phyloP scores from a whole-genome alignment of 53 echinoderm and acorn worm species.

The Holothuria scabra region DNA sequence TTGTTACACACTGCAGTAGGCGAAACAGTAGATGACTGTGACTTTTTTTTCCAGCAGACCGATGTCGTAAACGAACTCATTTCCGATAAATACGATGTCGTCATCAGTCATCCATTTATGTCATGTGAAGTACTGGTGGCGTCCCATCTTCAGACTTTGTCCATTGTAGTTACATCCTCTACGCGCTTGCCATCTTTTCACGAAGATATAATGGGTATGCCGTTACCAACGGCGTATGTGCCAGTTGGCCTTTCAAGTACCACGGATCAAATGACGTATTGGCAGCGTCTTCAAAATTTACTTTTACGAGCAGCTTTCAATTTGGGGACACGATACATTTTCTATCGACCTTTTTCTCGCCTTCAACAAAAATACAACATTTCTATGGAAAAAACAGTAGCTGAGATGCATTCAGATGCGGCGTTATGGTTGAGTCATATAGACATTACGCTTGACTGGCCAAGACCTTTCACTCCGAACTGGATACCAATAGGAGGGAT shows the following conservation, averaged over 20 bases:
- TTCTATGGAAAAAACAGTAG: background rate
- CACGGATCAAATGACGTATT: slow-evolving; percentile 14
- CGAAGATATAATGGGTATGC: slow-evolving; percentile 14
- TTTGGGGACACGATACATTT: background rate
- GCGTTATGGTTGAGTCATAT: slow-evolving; percentile 6
- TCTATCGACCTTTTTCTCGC: background rate
- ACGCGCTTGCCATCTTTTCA: slow-evolving; percentile 16
- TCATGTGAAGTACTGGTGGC: too few relatives aligned
- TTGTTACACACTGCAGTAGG: too few relatives aligned
- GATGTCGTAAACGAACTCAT: too few relatives aligned
- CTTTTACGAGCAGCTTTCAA: background rate
- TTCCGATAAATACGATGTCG: too few relatives aligned
- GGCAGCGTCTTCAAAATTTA: slow-evolving; percentile 11
- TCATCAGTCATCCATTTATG: too few relatives aligned
- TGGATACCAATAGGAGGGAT: slow-evolving; percentile 33
- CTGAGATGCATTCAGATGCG: background rate
- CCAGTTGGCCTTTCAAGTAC: too few relatives aligned
- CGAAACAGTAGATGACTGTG: too few relatives aligned
- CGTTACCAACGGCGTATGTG: background rate
- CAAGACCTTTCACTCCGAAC: slow-evolving; percentile 22
- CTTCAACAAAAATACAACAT: background rate
- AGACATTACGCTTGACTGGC: slow-evolving; percentile 12
- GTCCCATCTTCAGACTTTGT: too few relatives aligned
- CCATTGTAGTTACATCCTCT: background rate
- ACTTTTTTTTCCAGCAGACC: too few relatives aligned